Evolutionary conservation across 2,113 vertebrate genomes (phyloP).

Genomic region (Microcebus griseorufus): DNA sequence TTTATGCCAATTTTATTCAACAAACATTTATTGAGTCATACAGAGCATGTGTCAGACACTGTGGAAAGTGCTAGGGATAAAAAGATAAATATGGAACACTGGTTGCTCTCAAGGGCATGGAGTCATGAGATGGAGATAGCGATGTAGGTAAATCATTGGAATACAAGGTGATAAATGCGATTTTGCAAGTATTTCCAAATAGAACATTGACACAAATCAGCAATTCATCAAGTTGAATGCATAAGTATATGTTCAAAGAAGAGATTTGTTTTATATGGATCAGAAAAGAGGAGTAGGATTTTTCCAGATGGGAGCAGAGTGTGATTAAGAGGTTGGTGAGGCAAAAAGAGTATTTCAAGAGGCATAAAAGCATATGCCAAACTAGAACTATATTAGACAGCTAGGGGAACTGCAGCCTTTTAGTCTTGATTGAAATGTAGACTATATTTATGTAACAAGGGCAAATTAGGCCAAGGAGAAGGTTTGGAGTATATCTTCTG

Average conservation of each 20-base stretch:
- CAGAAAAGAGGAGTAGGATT: background rate
- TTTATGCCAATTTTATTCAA: conserved; percentile 18
- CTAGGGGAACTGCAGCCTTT: background rate
- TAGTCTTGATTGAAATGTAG: background rate
- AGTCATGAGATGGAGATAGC: background rate
- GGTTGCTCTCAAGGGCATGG: background rate
- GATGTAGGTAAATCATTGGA: background rate
- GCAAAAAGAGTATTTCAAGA: background rate
- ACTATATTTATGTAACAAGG: background rate
- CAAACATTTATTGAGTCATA: conserved; percentile 30
- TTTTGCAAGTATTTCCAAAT: conserved; percentile 41
- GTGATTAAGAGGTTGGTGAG: background rate
- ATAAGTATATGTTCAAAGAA: background rate
- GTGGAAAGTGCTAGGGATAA: background rate
- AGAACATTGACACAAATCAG: background rate
- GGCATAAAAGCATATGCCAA: background rate
- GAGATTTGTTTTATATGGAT: background rate
- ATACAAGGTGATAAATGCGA: background rate
- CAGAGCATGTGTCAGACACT: conserved; percentile 20
- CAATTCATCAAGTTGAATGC: background rate
- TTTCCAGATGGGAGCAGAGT: background rate
- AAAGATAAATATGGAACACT: background rate
- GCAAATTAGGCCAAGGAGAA: background rate
- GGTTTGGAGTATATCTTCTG: background rate
- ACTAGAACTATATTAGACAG: background rate